These are phyloP conservation scores for Heliconius erato DNA, from an alignment of 2,888 invertebrate genomes.

Conservation along the genomic window DNA sequence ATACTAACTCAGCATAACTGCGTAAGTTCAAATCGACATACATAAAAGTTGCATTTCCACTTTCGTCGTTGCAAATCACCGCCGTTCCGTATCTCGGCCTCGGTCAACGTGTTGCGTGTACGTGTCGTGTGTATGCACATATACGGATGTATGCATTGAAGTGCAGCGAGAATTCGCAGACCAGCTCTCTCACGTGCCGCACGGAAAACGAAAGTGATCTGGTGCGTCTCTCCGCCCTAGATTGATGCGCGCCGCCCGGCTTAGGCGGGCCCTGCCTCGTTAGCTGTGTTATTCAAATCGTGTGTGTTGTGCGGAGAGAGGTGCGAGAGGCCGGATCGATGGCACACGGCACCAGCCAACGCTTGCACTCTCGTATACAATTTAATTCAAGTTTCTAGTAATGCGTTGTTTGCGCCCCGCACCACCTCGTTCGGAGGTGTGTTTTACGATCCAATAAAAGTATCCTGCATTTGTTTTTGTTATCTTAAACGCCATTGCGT, in stretches of 20 bases:
- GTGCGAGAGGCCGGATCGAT: constrained; percentile 66
- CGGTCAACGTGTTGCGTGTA: constrained; percentile 83
- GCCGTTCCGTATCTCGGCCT: constrained; percentile 81
- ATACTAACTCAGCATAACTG: constrained; percentile 72
- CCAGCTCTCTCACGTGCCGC: constrained; percentile 80
- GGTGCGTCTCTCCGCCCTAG: constrained; percentile 79
- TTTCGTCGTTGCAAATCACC: constrained; percentile 85
- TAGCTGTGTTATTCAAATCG: constrained; percentile 82
- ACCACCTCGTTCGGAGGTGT: constrained; percentile 28
- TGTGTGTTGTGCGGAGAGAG: constrained; percentile 55
- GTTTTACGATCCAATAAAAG: constrained; percentile 50
- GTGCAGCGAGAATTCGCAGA: constrained; percentile 83
- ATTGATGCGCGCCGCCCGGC: constrained; percentile 74
- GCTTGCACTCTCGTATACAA: constrained; percentile 60
- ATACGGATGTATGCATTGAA: constrained; percentile 84
- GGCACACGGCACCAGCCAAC: constrained; percentile 57
- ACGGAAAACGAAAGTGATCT: constrained; percentile 83
- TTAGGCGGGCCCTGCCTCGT: constrained; percentile 73
- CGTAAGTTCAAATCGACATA: constrained; percentile 77
- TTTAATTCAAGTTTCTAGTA: constrained; percentile 55
- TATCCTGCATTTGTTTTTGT: constrained; percentile 49
- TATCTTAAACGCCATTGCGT: constrained; percentile 47
- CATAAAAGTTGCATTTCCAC: constrained; percentile 85
- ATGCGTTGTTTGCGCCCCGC: constrained; percentile 42
- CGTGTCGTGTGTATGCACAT: constrained; percentile 77